These are phyloP conservation scores for Hiodon alosoides DNA, from an alignment of 2,113 vertebrate species.

Conservation along the genomic window DNA sequence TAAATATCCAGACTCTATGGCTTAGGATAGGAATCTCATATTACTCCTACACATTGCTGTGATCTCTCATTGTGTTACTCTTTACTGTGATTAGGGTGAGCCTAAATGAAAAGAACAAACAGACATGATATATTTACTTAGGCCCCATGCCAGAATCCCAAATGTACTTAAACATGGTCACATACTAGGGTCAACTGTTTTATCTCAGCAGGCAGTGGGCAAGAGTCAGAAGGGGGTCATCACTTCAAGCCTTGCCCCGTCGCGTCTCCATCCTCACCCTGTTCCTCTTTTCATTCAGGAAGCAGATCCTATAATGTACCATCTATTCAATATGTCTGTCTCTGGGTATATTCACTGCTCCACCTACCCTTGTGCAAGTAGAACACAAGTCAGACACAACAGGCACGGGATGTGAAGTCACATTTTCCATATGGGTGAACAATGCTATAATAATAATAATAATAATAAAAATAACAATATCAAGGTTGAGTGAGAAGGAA, in stretches of 20 bases:
- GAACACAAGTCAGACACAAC: too few relatives aligned
- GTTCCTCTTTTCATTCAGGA: slow-evolving; percentile 51
- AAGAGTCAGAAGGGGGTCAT: slow-evolving; percentile 50
- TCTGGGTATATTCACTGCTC: too few relatives aligned
- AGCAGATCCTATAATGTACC: slow-evolving; percentile 40
- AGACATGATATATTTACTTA: not conserved
- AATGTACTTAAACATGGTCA: slow-evolving; percentile 1
- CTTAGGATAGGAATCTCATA: too few relatives aligned
- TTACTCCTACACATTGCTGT: too few relatives aligned
- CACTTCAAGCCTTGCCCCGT: slow-evolving; percentile 52
- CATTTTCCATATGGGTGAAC: too few relatives aligned
- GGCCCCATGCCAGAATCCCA: slow-evolving; percentile 33
- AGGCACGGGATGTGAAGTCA: too few relatives aligned
- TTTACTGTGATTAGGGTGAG: slow-evolving; percentile 12
- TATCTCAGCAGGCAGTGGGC: slow-evolving; percentile 8
- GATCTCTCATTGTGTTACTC: not conserved
- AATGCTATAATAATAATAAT: too few relatives aligned
- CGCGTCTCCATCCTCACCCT: slow-evolving; percentile 25
- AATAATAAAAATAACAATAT: too few relatives aligned
- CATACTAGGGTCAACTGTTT: too few relatives aligned
- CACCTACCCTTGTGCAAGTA: too few relatives aligned
- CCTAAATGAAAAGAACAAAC: slow-evolving; percentile 22
- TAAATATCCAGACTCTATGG: not conserved
- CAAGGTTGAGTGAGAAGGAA: too few relatives aligned
- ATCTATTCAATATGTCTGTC: too few relatives aligned